Evolutionary conservation across 1,140 invertebrate genomes (phyloP).

Genomic region (Papilio dardanus): DNA sequence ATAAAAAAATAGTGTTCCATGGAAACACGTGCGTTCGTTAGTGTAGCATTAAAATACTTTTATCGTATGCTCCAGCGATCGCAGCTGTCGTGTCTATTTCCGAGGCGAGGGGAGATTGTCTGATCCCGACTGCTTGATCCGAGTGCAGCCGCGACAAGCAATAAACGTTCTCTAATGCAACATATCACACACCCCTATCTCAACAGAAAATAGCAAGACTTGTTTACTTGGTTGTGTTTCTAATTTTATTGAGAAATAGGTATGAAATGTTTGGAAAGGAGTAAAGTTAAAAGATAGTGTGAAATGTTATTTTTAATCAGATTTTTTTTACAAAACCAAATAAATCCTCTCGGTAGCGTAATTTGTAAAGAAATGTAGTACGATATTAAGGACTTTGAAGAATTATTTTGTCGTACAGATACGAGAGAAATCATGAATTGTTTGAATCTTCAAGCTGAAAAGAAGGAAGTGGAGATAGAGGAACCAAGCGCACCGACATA

Average conservation of each 20-base stretch:
- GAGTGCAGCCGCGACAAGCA: conserved; percentile 41
- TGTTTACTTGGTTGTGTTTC: background rate
- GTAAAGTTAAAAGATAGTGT: background rate
- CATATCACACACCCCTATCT: conserved; percentile 10
- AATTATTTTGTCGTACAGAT: conserved; percentile 42
- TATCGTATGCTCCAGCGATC: conserved; percentile 63
- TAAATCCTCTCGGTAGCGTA: background rate
- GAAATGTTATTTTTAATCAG: background rate
- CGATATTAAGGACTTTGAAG: conserved; percentile 28
- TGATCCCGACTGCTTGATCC: conserved; percentile 47
- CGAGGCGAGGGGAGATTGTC: conserved; percentile 58
- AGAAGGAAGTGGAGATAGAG: conserved; percentile 48
- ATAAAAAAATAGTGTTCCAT: conserved; percentile 30
- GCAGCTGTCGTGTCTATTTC: conserved; percentile 79
- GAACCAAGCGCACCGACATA: conserved; percentile 56
- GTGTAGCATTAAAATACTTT: conserved; percentile 60
- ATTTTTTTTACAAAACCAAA: background rate
- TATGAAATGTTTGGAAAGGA: background rate
- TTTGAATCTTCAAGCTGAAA: conserved; percentile 52
- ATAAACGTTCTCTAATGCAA: conserved; percentile 41
- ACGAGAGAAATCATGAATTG: conserved; percentile 63
- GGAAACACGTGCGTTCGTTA: conserved; percentile 50
- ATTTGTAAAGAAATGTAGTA: background rate
- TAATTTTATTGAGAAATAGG: background rate
- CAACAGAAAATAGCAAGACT: background rate